Evolutionary conservation across 2,797 vertebrate species (phyloP), one percentile per base, ranked within the genome.

Genomic region (Enteromius radiatus): DNA sequence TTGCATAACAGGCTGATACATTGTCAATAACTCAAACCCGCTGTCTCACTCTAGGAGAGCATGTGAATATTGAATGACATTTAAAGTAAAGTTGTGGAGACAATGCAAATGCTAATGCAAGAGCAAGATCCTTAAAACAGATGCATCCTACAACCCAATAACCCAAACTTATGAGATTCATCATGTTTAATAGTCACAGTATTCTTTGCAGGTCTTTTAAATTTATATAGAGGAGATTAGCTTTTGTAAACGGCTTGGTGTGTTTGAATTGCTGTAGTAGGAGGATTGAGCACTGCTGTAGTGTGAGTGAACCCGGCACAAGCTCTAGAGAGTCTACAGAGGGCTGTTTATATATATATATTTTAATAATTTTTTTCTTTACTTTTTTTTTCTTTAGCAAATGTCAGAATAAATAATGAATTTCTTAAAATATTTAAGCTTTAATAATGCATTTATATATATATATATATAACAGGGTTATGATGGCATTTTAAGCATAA

Each of bases 1-100:
- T 84, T 82, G 83, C 74, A 84, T 73, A 85, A 82, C 33, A 31
- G 63, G 33, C 33, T 65, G 47, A 41, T 75, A 61, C 71, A 69
- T 52, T 49, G 67, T 76, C 80, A 54, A 41, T 59, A 84, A 75
- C 76, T 41, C 49, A 68, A 61, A 76, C 47, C 68, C 7, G 4
- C 64, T 80, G 47, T 23, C 47, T 56, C n/a, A 74, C 49, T 49
- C 23, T 56, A 73, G 56, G 38, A 63, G 36, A 76, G n/a, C 69
- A 49, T 41, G 45, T 47, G 68, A 59, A 65, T 56, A 54, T 63
- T 21, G 33, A 43, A 47, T 82, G 70, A 65, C 83, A 84, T 84
- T 76, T 74, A 41, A 31, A 41, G 47, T 47, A n/a, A 83, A 70
- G 38, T 31, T 47, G 9, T 33, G 38, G 41, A 47, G 41, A 33